These are phyloP conservation scores for Lethocerus indicus DNA, from an alignment of 1,140 invertebrate species.

Conservation along the genomic window DNA sequence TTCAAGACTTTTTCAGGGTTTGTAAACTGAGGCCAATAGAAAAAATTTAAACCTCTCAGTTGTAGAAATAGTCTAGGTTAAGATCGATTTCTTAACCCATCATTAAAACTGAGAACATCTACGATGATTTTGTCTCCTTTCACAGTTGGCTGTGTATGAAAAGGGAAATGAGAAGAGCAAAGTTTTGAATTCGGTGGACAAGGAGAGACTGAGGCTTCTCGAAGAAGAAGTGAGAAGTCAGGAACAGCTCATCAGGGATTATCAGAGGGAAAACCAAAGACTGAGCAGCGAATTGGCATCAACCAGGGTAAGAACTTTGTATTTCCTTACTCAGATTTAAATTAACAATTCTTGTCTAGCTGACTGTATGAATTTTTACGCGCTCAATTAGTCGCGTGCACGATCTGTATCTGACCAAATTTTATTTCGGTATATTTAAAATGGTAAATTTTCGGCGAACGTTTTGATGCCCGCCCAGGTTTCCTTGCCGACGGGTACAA, in stretches of 20 bases:
- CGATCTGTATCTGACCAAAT: too few species aligned
- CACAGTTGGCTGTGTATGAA: conserved; percentile 7
- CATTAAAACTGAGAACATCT: neutral
- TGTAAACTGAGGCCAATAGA: neutral
- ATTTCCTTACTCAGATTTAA: too few species aligned
- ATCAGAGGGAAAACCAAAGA: conserved; percentile 16
- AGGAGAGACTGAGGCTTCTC: conserved; percentile 8
- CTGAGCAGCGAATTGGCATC: conserved; percentile 12
- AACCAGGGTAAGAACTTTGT: conserved; percentile 13
- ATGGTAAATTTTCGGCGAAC: conserved; percentile 30
- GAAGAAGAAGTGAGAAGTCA: conserved; percentile 16
- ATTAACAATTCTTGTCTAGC: too few species aligned
- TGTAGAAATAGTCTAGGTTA: neutral
- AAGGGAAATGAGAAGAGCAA: conserved; percentile 6
- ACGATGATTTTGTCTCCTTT: neutral
- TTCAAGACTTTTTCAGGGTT: neutral
- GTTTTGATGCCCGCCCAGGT: conserved; percentile 63
- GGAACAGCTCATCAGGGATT: conserved; percentile 16
- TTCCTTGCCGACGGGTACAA: conserved; percentile 63
- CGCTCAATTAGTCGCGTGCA: too few species aligned
- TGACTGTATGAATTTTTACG: too few species aligned
- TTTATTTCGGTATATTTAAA: neutral
- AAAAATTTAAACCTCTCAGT: neutral
- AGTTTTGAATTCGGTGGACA: neutral
- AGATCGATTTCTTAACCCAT: neutral